phyloP scores from a whole-genome alignment of 2,888 invertebrate species.

The Stenoptilia bipunctidactyla region DNA sequence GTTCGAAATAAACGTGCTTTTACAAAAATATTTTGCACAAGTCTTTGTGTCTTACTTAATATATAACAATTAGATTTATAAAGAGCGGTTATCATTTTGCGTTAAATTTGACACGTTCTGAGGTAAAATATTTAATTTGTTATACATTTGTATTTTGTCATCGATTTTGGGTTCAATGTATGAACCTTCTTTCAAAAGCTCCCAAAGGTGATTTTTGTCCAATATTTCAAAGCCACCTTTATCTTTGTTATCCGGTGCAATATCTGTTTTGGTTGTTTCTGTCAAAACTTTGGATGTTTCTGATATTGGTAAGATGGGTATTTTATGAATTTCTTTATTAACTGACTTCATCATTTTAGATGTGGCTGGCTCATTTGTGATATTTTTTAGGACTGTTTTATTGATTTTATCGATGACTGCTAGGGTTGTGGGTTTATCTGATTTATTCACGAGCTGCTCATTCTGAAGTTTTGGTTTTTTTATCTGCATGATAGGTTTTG shows the following conservation, averaged over 20 bases:
- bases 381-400: slow-evolving; percentile 36
- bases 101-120: slow-evolving; percentile 34
- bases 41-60: slow-evolving; percentile 61
- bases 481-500: slow-evolving; percentile 46
- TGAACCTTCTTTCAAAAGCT: slow-evolving; percentile 70
- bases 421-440: background rate
- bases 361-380: slow-evolving; percentile 27
- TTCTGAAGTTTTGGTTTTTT: slow-evolving; percentile 32
- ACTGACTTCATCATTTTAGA: slow-evolving; percentile 53
- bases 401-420: slow-evolving; percentile 21
- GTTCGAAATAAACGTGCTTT: slow-evolving; percentile 23
- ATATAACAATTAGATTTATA: slow-evolving; percentile 60
- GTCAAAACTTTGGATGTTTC: slow-evolving; percentile 56
- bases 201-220: slow-evolving; percentile 74
- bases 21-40: slow-evolving; percentile 63
- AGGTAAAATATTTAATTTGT: slow-evolving; percentile 38
- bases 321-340: slow-evolving; percentile 64
- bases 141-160: slow-evolving; percentile 43
- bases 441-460: slow-evolving; percentile 6
- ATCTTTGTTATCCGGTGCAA: slow-evolving; percentile 59
- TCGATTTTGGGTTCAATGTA: slow-evolving; percentile 43
- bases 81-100: slow-evolving; percentile 46
- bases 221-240: slow-evolving; percentile 69
- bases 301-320: slow-evolving; percentile 55
- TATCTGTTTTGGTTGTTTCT: slow-evolving; percentile 37